Base-by-base conservation (phyloP, 1,140 invertebrate species). In the Hermetia illucens region DNA sequence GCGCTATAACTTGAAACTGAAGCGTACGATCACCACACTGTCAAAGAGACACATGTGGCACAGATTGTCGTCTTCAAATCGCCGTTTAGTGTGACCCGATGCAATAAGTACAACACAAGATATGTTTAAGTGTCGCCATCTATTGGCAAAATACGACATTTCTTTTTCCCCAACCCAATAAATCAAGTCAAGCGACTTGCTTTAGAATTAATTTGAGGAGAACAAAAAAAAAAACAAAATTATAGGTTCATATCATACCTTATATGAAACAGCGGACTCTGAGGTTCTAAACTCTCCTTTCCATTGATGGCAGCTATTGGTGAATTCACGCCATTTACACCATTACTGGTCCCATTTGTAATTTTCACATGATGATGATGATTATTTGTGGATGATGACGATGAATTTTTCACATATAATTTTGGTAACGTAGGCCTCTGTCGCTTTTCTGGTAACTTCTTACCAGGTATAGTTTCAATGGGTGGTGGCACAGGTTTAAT, bases 381-480 rank as follows among this genome's bases (percentile, higher is more conserved):
- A n/a, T n/a, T n/a, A 48, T 21, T 40, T 49, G 44, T 52, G 50
- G 47, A 47, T 52, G 32, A 16, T 33, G 45, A 48, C 44, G 33
- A 36, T 45, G 38, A 69, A 55, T 82, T 84, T 57, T 84, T 84
- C 38, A 85, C 74, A 51, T 80, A 84, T 18, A 86, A 62, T 53
- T 83, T 84, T 24, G 79, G 78, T 49, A 75, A 46, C 44, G 63
- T 71, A 55, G 58, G 75, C 48, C 53, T 71, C 60, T 49, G 65
- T 48, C 63, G 69, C 52, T 66, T 74, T 62, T 63, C 70, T 52
- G 49, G 52, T 10, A 75, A 65, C 61, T 82, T 85, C 53, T 84
- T 86, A 9, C 79, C 80, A 1, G 86, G 86, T 52, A 90, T 89
- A 0, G 85, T 90, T 62, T 90, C 85, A 47, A 90, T 86, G 2